Conservation (phyloP, 2,797 vertebrate species). For the Picus viridis region DNA sequence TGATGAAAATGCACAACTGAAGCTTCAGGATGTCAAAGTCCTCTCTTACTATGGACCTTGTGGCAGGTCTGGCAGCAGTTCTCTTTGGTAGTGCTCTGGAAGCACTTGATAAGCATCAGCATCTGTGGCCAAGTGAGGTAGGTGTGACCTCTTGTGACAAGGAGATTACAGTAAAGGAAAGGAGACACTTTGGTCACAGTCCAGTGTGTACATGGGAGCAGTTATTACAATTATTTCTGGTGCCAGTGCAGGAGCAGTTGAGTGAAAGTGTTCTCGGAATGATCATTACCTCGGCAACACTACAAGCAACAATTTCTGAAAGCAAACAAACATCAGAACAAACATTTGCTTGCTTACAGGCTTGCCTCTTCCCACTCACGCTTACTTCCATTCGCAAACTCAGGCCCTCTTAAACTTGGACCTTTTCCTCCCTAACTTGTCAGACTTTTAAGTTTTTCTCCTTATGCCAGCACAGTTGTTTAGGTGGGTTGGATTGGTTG, state of each 20-base stretch:
- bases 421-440: background rate
- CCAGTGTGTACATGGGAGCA: background rate
- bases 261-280: background rate
- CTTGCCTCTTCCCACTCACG: background rate
- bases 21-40: background rate
- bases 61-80: background rate
- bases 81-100: background rate
- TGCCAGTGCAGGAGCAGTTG: background rate
- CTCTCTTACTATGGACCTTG: no score
- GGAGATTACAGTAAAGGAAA: background rate
- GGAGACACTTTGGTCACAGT: background rate
- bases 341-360: background rate
- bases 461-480: background rate
- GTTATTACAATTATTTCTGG: background rate
- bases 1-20: background rate
- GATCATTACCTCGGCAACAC: background rate
- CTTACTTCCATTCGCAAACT: background rate
- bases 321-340: background rate
- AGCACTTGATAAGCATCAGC: background rate
- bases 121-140: background rate
- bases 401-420: background rate
- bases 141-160: background rate
- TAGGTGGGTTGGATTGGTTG: no score
- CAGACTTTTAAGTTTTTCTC: background rate
- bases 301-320: background rate